Evolutionary conservation across 2,797 vertebrate genomes (phyloP), one percentile per base, ranked within the genome.

Genomic region (Leontopithecus rosalia): DNA sequence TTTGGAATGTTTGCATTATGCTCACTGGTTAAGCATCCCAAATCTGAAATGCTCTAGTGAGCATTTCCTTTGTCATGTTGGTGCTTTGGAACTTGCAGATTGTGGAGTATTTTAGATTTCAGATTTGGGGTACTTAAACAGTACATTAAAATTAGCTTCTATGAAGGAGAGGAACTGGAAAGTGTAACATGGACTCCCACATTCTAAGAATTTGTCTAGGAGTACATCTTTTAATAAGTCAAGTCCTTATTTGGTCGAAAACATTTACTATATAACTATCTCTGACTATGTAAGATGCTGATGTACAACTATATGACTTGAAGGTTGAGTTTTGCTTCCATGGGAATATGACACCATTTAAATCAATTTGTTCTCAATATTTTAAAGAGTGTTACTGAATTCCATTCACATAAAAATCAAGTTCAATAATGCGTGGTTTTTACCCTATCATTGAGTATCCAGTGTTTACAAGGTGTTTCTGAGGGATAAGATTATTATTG

Each of bases 301-400:
- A 36, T 58, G 43, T 88, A 46, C 28, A 87, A 61, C 22, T 46
- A 14, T 48, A 58, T 1, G 19, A 26, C 43, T 89, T 82, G 57
- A 92, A 67, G 67, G 73, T 95, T 89, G 73, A 75, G 88, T 57
- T 95, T 96, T 90, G 30, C 48, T 50, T 93, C 48, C 8, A 10
- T 19, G n/a, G 30, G 14, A 76, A 77, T 90, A 64, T 72, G 57
- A 43, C 15, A 76, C 48, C 5, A 28, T 28, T 92, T 24, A 14
- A 30, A 90, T 58, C 87, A 75, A 64, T 58, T 89, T 64, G 17
- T 89, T 80, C 7, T 81, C 24, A 26, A 4, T 43, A 67, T 75
- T 94, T 92, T 55, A 67, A 88, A 82, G 28, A 8, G n/a, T 86
- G 86, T 92, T 77, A 20, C 24, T 90, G 81, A 93, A 28, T 80